phyloP scores from a whole-genome alignment of 2,888 invertebrate genomes.

The Phortica magna region DNA sequence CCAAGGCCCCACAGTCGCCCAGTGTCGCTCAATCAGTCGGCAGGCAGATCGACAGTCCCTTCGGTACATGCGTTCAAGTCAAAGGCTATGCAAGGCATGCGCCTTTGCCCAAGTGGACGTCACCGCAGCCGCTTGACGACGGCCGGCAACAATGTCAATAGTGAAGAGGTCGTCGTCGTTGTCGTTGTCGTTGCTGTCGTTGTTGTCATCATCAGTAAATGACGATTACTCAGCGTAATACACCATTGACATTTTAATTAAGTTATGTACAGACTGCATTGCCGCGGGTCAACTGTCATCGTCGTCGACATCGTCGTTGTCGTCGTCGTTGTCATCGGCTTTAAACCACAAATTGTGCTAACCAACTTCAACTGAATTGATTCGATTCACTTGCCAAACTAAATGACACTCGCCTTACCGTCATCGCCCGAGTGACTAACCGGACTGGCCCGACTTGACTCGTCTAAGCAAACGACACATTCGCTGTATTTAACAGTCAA shows the following conservation, averaged over 20 bases:
- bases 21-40: not conserved
- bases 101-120: not conserved
- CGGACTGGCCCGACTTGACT: not conserved
- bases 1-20: too few relatives aligned
- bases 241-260: conserved; percentile 20
- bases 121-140: not conserved
- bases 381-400: too few relatives aligned
- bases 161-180: not conserved
- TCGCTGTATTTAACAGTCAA: not conserved
- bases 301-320: not conserved
- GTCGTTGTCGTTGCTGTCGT: not conserved
- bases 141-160: conserved; percentile 10
- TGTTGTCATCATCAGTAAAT: not conserved
- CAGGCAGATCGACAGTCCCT: not conserved
- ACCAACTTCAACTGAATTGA: too few relatives aligned
- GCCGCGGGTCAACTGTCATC: conserved; percentile 9
- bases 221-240: conserved; percentile 4
- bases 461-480: not conserved
- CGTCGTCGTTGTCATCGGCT: not conserved
- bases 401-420: not conserved
- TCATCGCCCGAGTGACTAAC: not conserved
- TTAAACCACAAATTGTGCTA: not conserved
- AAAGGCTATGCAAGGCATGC: not conserved
- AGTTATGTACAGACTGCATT: not conserved
- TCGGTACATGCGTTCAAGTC: not conserved